Evolutionary conservation across 2,888 invertebrate genomes (phyloP).

Genomic region (Acleris sparsana): DNA sequence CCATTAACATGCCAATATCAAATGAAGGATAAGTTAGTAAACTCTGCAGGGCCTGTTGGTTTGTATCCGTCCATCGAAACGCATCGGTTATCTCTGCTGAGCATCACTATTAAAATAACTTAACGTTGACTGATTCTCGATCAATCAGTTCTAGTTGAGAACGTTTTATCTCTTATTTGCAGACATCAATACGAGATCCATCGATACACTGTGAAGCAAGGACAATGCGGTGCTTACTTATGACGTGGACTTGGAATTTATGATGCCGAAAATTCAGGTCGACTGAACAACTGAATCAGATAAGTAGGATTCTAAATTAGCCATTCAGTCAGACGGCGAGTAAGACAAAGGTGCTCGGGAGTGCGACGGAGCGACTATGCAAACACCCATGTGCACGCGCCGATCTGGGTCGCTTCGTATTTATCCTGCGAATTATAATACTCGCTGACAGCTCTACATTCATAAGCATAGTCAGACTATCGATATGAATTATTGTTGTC

Average conservation of each 20-base stretch:
- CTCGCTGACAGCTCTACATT: conserved; percentile 11
- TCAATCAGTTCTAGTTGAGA: conserved; percentile 40
- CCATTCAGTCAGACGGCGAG: conserved; percentile 65
- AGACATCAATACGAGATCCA: conserved; percentile 43
- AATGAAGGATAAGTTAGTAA: conserved; percentile 42
- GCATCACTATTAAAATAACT: conserved; percentile 27
- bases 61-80: conserved; percentile 47
- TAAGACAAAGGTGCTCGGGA: conserved; percentile 73
- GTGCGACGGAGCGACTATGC: conserved; percentile 68
- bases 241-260: conserved; percentile 66
- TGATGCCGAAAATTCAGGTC: conserved; percentile 75
- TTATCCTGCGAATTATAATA: conserved; percentile 38
- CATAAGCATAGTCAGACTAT: conserved; percentile 14
- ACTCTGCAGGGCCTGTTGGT: conserved; percentile 50
- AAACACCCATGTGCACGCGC: conserved; percentile 63
- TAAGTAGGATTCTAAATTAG: conserved; percentile 74
- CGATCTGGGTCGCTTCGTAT: conserved; percentile 65
- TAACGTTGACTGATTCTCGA: conserved; percentile 43
- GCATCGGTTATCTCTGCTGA: conserved; percentile 27
- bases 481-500: conserved; percentile 21
- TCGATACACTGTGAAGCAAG: conserved; percentile 49
- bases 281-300: conserved; percentile 77
- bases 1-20: conserved; percentile 56
- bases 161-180: conserved; percentile 42
- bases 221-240: conserved; percentile 67